Conservation (phyloP, 37 sponge, comb jelly and placozoan genomes). For the Bolinopsis microptera region DNA sequence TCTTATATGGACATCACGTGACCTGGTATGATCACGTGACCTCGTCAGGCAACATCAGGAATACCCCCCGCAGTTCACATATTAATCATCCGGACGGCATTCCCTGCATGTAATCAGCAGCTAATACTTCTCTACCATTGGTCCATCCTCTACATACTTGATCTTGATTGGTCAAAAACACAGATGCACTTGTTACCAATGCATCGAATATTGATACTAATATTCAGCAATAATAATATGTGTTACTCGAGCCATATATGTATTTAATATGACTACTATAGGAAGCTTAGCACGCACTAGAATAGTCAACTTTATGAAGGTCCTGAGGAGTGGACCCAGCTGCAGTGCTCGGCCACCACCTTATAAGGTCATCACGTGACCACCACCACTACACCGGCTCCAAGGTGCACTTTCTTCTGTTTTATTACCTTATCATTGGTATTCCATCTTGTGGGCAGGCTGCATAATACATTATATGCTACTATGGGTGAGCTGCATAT, state of each 20-base stretch:
- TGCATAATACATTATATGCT: too few relatives aligned
- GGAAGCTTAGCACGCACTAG: too few relatives aligned
- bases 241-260: neutral
- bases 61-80: constrained; percentile 13
- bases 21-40: neutral
- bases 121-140: neutral
- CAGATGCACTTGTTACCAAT: constrained; percentile 23
- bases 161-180: neutral
- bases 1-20: too few relatives aligned
- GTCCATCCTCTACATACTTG: neutral
- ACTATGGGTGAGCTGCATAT: too few relatives aligned
- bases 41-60: neutral
- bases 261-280: neutral
- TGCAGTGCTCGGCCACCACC: neutral
- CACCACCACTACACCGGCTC: neutral
- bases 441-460: too few relatives aligned
- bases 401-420: neutral
- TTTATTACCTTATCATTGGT: neutral
- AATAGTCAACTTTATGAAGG: neutral
- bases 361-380: too few relatives aligned
- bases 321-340: too few relatives aligned
- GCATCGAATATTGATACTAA: constrained; percentile 10
- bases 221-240: constrained; percentile 2
- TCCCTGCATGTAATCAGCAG: neutral
- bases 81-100: constrained; percentile 31